Evolutionary conservation across 2,797 vertebrate species (phyloP), one percentile per base, ranked within the genome.

Genomic region (Esox lucius): DNA sequence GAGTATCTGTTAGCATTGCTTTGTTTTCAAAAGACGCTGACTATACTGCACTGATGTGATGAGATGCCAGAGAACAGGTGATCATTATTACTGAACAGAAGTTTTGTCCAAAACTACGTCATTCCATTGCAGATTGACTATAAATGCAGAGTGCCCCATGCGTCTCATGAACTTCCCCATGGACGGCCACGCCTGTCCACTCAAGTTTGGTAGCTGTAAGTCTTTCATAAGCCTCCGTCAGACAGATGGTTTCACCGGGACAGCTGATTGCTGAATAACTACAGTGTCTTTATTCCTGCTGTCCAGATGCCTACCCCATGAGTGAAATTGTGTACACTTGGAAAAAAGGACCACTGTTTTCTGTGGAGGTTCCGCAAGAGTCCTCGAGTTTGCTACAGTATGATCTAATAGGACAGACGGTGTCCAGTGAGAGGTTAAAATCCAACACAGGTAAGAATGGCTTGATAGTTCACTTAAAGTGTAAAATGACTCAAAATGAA

Each of bases 201-300:
- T 95, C 79, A 95, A 95, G 86, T 95, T 95, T 84, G 94, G 94
- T 68, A 95, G 94, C 83, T 95, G 94, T 95, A 90, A 92, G 94
- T 95, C 68, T 16, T 78, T 76, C 53, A 74, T 75, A 35, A 84
- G 78, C 72, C 35, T 12, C n/a, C 35, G 26, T 79, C 48, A 80
- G 83, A 87, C 84, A 85, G 87, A 84, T 87, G 85, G 80, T 79
- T 80, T 77, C 82, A 64, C 77, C 83, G 66, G 69, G 83, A 80
- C 81, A 53, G 70, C 15, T 65, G 68, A 87, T 83, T 71, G 35
- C 51, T 67, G 64, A 81, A 82, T 73, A 61, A 65, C 70, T 31
- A 8, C 22, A 11, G 56, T 24, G 24, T 61, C n/a, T 61, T 61
- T 61, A 12, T 61, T 39, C 35, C 0, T 75, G 35, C 16, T 75